Conservation (phyloP, 2,888 invertebrate genomes). For the Pseudococcus viburni region DNA sequence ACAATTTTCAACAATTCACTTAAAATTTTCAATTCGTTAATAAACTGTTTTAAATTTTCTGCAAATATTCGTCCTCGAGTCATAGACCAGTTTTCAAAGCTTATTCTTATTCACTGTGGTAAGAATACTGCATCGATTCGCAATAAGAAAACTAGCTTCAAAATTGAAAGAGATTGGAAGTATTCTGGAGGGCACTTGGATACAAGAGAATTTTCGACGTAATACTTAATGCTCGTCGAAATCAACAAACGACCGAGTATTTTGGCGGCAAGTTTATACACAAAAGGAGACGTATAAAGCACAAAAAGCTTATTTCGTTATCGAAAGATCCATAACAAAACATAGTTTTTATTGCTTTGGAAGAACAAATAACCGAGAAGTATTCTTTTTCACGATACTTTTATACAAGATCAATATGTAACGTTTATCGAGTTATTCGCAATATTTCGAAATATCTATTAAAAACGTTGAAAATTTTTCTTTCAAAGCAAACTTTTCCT, state of each 20-base stretch:
- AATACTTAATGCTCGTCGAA: slow-evolving; percentile 10
- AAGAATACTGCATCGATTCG: too few species aligned
- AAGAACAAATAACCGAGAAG: slow-evolving; percentile 42
- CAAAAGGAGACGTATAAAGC: slow-evolving; percentile 18
- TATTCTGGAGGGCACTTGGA: not conserved
- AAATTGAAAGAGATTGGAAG: too few species aligned
- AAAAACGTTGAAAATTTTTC: slow-evolving; percentile 43
- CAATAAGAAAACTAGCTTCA: too few species aligned
- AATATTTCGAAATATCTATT: slow-evolving; percentile 54
- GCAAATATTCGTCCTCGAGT: too few species aligned
- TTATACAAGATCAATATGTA: slow-evolving; percentile 34
- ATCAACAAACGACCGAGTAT: not conserved
- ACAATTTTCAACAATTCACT: too few species aligned
- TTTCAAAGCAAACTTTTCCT: slow-evolving; percentile 50
- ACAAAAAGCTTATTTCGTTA: slow-evolving; percentile 37
- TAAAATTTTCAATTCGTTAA: too few species aligned
- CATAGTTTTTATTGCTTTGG: slow-evolving; percentile 25
- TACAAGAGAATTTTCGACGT: not conserved
- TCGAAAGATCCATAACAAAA: slow-evolving; percentile 40
- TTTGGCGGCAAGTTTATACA: slow-evolving; percentile 17
- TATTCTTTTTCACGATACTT: not conserved
- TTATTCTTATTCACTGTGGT: too few species aligned
- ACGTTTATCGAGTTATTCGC: slow-evolving; percentile 52
- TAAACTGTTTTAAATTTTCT: too few species aligned
- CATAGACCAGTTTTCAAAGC: too few species aligned